A percentile compares a stretch with the other conserved stretches of the same genome.
These are phyloP conservation scores for Bursaphelenchus okinawaensis DNA, from an alignment of 2,888 invertebrate genomes.

Conservation along the genomic window DNA sequence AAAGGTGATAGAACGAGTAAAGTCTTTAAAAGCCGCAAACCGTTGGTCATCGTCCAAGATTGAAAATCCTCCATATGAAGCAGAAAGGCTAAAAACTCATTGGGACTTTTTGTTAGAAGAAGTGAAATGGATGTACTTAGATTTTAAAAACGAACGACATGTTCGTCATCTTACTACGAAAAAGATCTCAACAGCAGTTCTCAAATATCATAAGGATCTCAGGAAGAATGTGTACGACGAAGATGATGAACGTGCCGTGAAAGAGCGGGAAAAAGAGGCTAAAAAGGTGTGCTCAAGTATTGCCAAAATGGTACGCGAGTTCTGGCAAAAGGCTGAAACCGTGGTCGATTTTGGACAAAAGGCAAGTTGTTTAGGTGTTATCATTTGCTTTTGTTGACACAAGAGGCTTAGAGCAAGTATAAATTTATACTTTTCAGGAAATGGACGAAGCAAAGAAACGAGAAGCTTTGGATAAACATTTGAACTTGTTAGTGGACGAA, in stretches of 20 bases:
- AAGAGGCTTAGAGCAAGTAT: background rate
- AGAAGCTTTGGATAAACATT: conserved; percentile 86
- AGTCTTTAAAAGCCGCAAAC: background rate
- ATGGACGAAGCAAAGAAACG: conserved; percentile 88
- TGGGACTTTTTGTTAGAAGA: conserved; percentile 98
- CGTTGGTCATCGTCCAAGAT: background rate
- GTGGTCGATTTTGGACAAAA: conserved; percentile 60
- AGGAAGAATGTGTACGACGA: conserved; percentile 7
- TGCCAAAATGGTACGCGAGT: conserved; percentile 84
- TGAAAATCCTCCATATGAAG: conserved; percentile 67
- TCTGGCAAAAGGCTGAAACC: conserved; percentile 95
- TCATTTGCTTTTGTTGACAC: conserved; percentile 6
- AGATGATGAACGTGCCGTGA: background rate
- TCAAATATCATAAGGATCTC: background rate
- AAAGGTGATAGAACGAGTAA: background rate
- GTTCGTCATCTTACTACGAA: conserved; percentile 73
- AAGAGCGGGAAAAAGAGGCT: conserved; percentile 25
- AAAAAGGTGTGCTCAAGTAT: conserved; percentile 58
- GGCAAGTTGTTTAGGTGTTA: conserved; percentile 14
- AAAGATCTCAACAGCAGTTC: conserved; percentile 56
- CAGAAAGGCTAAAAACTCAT: conserved; percentile 82
- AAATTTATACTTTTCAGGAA: conserved; percentile 60
- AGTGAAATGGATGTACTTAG: conserved; percentile 92
- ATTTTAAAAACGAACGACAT: conserved; percentile 93
- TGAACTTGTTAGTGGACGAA: conserved; percentile 94